Conservation (phyloP, 1,140 invertebrate genomes). For the Capitella teleta region DNA sequence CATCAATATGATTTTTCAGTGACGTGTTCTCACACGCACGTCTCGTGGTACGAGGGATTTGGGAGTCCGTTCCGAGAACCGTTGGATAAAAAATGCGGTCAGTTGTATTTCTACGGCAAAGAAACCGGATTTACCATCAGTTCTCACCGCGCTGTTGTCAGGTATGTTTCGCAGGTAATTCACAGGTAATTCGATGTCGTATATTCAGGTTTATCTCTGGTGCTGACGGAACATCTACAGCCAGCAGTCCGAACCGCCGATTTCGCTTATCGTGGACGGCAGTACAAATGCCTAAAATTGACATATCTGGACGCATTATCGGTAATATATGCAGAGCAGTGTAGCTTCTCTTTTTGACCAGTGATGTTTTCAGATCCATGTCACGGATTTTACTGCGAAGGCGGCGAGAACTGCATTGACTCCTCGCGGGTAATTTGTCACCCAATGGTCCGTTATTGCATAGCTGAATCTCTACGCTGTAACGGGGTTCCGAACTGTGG, state of each 20-base stretch:
- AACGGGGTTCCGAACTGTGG: conserved; percentile 26
- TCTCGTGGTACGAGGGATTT: conserved; percentile 34
- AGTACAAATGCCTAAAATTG: conserved; percentile 4
- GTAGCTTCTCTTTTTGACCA: too few species aligned
- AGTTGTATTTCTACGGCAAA: conserved; percentile 28
- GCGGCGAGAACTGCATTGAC: conserved; percentile 17
- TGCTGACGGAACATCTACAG: neutral
- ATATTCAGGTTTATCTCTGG: neutral
- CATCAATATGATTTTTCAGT: conserved; percentile 16
- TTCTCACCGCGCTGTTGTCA: too few species aligned
- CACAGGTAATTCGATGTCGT: too few species aligned
- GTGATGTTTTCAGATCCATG: conserved; percentile 12
- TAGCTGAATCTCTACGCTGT: conserved; percentile 19
- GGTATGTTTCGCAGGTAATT: too few species aligned
- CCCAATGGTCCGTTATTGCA: conserved; percentile 19
- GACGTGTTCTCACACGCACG: conserved; percentile 23
- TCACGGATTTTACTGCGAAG: conserved; percentile 17
- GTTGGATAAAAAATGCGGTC: conserved; percentile 25
- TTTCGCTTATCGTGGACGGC: conserved; percentile 10
- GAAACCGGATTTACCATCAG: too few species aligned
- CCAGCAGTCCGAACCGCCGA: too few species aligned
- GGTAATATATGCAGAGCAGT: too few species aligned
- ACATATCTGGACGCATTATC: too few species aligned
- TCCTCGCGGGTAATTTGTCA: conserved; percentile 13
- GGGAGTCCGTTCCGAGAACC: conserved; percentile 19